Evolutionary conservation across 2,888 invertebrate species (phyloP), one percentile per base, ranked within the genome.

Genomic region (Cephus spinipes): DNA sequence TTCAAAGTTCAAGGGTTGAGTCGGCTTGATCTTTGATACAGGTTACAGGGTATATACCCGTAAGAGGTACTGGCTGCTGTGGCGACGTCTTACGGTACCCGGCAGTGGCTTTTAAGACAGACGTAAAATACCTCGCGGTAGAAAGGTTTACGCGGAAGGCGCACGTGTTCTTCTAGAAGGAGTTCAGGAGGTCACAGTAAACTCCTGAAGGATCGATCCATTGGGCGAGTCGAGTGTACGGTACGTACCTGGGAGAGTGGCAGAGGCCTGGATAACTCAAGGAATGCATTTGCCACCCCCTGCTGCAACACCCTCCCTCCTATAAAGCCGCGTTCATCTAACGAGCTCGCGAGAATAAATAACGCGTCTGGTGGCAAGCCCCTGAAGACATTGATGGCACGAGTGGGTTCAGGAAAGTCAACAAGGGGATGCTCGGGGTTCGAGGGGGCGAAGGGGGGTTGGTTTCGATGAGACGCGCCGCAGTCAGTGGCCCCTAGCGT

Each of bases 401-500:
- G 68, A 79, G 77, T 74, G 40, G 32, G 69, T 79, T 79, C 73
- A 36, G n/a, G 69, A 35, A 40, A 73, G 77, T 79, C 77, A 77
- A 55, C 55, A 55, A 23, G 55, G 75, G 68, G 69, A 40, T 77
- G 75, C 73, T 40, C 40, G 73, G 55, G 33, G 12, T n/a, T 34
- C 23, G 9, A 12, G 76, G 33, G 31, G 15, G 1, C 0, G 69
- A 33, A 15, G 32, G n/a, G 11, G 30, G 15, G 12, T 11, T 23
- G 36, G n/a, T 30, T 68, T 23, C 68, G 69, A 40, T 15, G 55
- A 71, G 35, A 73, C 35, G 75, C 32, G 74, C 69, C 55, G 23
- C 55, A 55, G 55, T 55, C 55, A 55, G 55, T 55, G 55, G 9
- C 55, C 55, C 55, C 55, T 23, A 55, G 23, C 23, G 55, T 75